Evolutionary conservation across 1,140 invertebrate genomes (phyloP).

Genomic region (Triops longicaudatus): DNA sequence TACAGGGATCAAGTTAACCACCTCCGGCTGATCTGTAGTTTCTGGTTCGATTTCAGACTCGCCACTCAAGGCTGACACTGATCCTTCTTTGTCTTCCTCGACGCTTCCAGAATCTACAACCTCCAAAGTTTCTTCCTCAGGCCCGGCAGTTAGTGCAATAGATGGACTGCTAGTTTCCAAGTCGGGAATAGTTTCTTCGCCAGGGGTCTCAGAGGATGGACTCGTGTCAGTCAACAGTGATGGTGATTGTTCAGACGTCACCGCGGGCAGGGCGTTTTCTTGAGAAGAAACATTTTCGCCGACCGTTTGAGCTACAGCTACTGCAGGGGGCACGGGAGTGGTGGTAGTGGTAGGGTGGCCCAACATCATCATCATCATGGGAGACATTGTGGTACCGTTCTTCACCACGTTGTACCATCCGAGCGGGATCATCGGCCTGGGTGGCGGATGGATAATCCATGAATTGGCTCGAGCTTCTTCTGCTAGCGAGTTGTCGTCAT

Average conservation of each 20-base stretch:
- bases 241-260: background rate
- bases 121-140: background rate
- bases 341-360: background rate
- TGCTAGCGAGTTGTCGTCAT: background rate
- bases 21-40: background rate
- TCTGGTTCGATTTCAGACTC: background rate
- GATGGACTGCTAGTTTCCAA: background rate
- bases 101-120: background rate
- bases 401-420: background rate
- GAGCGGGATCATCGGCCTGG: background rate
- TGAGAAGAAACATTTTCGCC: background rate
- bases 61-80: background rate
- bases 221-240: background rate
- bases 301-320: background rate
- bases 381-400: background rate
- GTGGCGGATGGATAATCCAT: background rate
- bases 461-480: conserved; percentile 5
- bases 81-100: background rate
- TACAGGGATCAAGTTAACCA: background rate
- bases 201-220: background rate
- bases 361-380: conserved; percentile 9
- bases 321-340: background rate
- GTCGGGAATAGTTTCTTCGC: background rate
- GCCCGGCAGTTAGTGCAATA: background rate
- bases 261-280: background rate